Evolutionary conservation across 2,113 vertebrate genomes (phyloP).

Genomic region (Scalopus aquaticus): DNA sequence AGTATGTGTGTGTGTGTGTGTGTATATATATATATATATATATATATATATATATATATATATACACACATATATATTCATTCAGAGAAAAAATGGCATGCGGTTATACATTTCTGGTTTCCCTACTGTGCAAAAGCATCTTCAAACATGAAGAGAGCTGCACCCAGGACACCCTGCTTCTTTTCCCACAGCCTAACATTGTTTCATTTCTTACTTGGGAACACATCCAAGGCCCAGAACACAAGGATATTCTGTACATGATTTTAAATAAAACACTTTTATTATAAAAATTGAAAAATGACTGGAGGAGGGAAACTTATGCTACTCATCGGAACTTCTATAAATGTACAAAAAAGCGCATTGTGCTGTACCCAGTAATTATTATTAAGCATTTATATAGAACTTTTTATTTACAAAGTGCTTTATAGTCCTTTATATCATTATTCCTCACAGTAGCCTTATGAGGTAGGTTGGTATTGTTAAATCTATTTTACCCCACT

Average conservation of each 20-base stretch:
- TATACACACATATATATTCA: not conserved
- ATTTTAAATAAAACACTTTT: constrained; percentile 71
- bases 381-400: constrained; percentile 70
- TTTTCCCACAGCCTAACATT: constrained; percentile 56
- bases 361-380: constrained; percentile 61
- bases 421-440: constrained; percentile 75
- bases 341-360: constrained; percentile 51
- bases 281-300: constrained; percentile 61
- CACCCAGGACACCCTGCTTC: not conserved
- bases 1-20: no score
- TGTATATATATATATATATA: no score
- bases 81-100: not conserved
- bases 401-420: constrained; percentile 74
- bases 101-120: not conserved
- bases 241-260: constrained; percentile 49
- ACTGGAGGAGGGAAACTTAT: constrained; percentile 41
- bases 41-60: no score
- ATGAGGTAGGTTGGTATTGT: constrained; percentile 79
- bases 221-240: constrained; percentile 27
- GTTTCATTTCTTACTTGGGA: constrained; percentile 65
- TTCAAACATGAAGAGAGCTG: constrained; percentile 26
- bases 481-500: constrained; percentile 73
- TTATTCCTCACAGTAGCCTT: constrained; percentile 75
- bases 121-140: constrained; percentile 14
- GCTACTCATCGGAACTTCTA: constrained; percentile 45